Percentiles rank a stretch among this genome's conserved stretches.
These are phyloP conservation scores for Habrosyne pyritoides DNA, from an alignment of 2,888 invertebrate genomes.

Conservation along the genomic window DNA sequence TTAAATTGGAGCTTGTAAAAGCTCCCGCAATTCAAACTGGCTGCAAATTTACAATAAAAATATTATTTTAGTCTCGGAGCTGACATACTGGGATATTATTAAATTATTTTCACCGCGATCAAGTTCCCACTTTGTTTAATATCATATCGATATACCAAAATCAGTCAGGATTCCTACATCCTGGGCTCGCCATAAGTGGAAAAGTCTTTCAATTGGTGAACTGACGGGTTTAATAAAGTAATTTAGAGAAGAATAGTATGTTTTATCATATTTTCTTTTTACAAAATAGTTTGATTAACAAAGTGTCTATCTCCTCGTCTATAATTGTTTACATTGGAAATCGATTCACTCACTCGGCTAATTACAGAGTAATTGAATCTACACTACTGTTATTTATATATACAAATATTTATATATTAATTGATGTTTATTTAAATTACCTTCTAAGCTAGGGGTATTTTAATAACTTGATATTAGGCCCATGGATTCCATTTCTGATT, in stretches of 20 bases:
- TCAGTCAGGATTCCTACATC: too few species aligned
- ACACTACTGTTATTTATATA: background rate
- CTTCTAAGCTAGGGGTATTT: too few species aligned
- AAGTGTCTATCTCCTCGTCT: background rate
- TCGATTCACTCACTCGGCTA: background rate
- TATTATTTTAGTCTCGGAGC: background rate
- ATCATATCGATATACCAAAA: too few species aligned
- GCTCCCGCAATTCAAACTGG: constrained; percentile 6
- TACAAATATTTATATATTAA: background rate
- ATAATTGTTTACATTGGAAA: background rate
- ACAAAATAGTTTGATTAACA: background rate
- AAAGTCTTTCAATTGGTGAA: too few species aligned
- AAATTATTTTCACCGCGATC: too few species aligned
- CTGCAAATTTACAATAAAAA: constrained; percentile 2
- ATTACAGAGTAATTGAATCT: background rate
- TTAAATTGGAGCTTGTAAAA: constrained; percentile 37
- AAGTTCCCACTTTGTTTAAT: too few species aligned
- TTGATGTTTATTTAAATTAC: background rate
- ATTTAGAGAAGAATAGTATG: too few species aligned
- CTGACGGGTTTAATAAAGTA: too few species aligned
- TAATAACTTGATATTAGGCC: too few species aligned
- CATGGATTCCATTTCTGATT: too few species aligned
- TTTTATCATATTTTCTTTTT: too few species aligned
- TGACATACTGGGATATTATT: background rate
- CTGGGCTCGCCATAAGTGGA: too few species aligned